A percentile compares a stretch with the other conserved stretches of the same genome.
phyloP scores from a whole-genome alignment of 37 sponge, comb jelly and placozoan species.

The Cladorhizidae sp. region DNA sequence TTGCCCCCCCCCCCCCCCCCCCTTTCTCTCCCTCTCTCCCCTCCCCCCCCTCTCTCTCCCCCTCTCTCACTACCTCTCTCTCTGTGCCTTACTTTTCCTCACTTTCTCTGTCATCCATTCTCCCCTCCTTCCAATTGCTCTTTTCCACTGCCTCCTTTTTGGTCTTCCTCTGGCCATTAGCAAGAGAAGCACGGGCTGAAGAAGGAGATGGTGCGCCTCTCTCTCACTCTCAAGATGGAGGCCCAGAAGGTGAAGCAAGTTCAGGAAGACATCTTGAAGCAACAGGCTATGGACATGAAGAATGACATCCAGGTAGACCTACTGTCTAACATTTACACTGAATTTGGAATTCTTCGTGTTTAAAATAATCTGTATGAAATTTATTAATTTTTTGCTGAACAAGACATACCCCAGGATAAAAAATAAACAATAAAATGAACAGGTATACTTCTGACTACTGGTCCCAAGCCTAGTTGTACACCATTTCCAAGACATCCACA shows the following conservation, averaged over 20 bases:
- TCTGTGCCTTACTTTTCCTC: neutral
- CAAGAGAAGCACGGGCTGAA: slow-evolving; percentile 73
- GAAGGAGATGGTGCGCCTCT: slow-evolving; percentile 65
- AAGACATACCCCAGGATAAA: too few relatives aligned
- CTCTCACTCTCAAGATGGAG: slow-evolving; percentile 87
- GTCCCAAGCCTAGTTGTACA: too few relatives aligned
- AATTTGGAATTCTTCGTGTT: neutral
- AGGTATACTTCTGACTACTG: too few relatives aligned
- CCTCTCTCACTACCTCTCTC: neutral
- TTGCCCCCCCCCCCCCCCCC: too few relatives aligned
- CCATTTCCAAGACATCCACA: too few relatives aligned
- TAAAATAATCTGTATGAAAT: too few relatives aligned
- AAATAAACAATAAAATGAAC: too few relatives aligned
- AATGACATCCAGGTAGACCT: slow-evolving; percentile 12
- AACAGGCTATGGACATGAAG: neutral
- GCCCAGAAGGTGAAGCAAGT: slow-evolving; percentile 50
- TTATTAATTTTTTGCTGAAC: neutral
- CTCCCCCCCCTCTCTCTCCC: neutral
- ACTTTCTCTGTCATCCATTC: neutral
- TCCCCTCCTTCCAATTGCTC: neutral
- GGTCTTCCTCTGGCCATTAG: slow-evolving; percentile 6
- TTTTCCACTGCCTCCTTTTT: neutral
- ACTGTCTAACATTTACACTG: too few relatives aligned
- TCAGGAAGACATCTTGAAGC: slow-evolving; percentile 6
- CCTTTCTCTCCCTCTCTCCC: neutral